A percentile compares a stretch with the other conserved stretches of the same genome.
Evolutionary conservation across 2,113 vertebrate species (phyloP).

Genomic region (Pardalotus punctatus): DNA sequence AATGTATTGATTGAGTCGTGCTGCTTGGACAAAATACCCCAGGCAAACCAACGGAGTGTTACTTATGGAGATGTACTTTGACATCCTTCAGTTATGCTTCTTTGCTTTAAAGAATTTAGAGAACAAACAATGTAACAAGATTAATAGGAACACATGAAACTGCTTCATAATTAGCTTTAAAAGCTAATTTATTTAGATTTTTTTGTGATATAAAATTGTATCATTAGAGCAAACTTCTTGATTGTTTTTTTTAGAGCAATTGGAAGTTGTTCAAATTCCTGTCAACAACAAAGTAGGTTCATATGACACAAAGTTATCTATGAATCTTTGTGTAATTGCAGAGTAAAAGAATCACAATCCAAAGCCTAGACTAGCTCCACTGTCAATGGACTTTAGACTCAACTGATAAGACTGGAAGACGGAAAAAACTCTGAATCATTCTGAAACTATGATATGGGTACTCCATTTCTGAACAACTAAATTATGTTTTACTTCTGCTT

Average conservation of each 20-base stretch:
- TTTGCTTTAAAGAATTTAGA: background rate
- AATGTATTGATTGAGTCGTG: background rate
- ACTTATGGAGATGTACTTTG: background rate
- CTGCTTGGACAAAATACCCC: background rate
- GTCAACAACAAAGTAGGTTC: background rate
- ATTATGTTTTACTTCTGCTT: background rate
- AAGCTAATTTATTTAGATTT: background rate
- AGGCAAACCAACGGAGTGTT: background rate
- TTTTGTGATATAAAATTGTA: background rate
- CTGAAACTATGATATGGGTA: background rate
- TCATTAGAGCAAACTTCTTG: background rate
- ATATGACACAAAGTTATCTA: background rate
- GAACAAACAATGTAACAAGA: background rate
- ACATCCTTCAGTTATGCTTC: background rate
- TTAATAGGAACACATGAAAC: background rate
- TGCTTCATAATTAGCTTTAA: background rate
- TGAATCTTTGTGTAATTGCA: background rate
- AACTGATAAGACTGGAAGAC: background rate
- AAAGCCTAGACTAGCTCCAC: background rate
- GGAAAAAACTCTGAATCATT: background rate
- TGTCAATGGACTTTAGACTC: background rate
- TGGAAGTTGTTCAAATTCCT: background rate
- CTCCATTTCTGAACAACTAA: conserved; percentile 15
- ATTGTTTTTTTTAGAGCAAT: background rate
- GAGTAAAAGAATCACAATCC: background rate